phyloP scores from a whole-genome alignment of 2,888 invertebrate species.

The Steromphala cineraria region DNA sequence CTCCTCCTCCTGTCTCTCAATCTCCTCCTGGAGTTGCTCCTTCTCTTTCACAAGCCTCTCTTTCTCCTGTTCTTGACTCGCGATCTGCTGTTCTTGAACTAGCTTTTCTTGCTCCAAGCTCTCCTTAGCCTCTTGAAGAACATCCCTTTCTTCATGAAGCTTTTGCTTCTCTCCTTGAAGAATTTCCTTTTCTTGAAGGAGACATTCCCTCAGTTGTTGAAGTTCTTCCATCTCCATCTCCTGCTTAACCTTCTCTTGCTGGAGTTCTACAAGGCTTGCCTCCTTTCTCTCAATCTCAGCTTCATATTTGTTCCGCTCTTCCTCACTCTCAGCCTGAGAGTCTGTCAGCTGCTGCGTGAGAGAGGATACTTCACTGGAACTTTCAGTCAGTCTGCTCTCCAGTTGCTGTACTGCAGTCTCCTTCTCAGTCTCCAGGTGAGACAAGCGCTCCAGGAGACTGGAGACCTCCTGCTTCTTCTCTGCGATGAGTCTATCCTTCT shows the following conservation, averaged over 20 bases:
- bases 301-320: conserved; percentile 12
- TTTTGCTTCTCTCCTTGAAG: background rate
- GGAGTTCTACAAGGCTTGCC: conserved; percentile 7
- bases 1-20: background rate
- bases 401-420: background rate
- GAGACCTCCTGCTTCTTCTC: background rate
- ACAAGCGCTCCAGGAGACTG: background rate
- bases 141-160: background rate
- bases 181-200: background rate
- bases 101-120: background rate
- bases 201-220: background rate
- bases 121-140: background rate
- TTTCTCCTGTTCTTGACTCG: background rate
- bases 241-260: conserved; percentile 21
- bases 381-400: background rate
- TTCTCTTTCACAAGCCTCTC: background rate
- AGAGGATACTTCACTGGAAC: background rate
- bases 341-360: background rate
- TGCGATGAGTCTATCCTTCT: conserved; percentile 37
- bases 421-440: background rate
- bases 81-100: background rate
- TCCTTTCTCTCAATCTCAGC: conserved; percentile 32
- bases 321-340: background rate
- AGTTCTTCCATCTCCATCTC: conserved; percentile 21
- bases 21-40: background rate